Evolutionary conservation across 2,113 vertebrate genomes (phyloP).

Genomic region (Syngnathus typhle): DNA sequence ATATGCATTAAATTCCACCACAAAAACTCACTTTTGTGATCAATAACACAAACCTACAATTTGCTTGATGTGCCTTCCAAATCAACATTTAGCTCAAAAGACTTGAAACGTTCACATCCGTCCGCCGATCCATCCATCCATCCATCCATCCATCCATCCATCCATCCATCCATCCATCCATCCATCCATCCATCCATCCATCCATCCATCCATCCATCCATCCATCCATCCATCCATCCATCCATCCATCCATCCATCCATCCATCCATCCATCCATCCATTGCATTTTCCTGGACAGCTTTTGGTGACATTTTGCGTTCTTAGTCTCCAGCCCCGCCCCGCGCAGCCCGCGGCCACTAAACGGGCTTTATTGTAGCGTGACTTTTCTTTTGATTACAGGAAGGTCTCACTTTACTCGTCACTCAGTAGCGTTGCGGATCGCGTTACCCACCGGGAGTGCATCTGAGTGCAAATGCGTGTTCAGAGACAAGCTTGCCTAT

Average conservation of each 20-base stretch:
- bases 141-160: too few species aligned
- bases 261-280: too few species aligned
- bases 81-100: neutral
- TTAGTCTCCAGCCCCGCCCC: slow-evolving; percentile 49
- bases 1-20: neutral
- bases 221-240: too few species aligned
- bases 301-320: slow-evolving; percentile 46
- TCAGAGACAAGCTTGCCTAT: slow-evolving; percentile 5
- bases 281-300: slow-evolving; percentile 5
- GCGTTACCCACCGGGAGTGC: slow-evolving; percentile 32
- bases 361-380: slow-evolving; percentile 54
- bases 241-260: too few species aligned
- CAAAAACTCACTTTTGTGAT: neutral
- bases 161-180: too few species aligned
- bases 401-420: slow-evolving; percentile 65
- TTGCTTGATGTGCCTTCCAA: neutral
- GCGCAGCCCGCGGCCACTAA: slow-evolving; percentile 46
- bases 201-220: too few species aligned
- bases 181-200: too few species aligned
- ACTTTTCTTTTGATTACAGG: slow-evolving; percentile 66
- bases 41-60: neutral
- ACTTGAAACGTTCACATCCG: neutral
- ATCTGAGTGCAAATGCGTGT: slow-evolving; percentile 11
- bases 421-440: slow-evolving; percentile 41
- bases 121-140: too few species aligned